Base-by-base conservation (phyloP, 2,797 vertebrate species). In the Brachymystax lenok region DNA sequence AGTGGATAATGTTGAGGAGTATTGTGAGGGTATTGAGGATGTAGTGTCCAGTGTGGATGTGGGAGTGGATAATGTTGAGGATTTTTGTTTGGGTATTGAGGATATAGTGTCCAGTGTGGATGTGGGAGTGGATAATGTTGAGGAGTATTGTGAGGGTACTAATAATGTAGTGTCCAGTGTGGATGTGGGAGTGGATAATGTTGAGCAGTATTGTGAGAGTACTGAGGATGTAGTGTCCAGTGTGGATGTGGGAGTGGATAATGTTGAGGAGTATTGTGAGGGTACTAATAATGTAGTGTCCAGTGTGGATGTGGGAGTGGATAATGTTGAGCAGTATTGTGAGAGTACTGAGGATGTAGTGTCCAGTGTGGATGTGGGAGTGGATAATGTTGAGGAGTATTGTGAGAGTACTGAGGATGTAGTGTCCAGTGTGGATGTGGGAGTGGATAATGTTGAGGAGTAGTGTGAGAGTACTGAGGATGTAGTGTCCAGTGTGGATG, bases 211-310 rank as follows among this genome's bases (percentile, higher is more conserved):
- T 68, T 28, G 28, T 28, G 28, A 35, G 7, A 16, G 30, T 74
- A 74, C 74, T 69, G 80, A 77, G 76, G 33, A 30, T 79, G 82
- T 77, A 74, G 76, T 75, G 77, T 77, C 71, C 71, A 76, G 71
- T n/a, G 30, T 35, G 66, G 21, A 72, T 72, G n/a, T 33, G 12
- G 33, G 28, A 30, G 28, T 35, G 33, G 33, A 35, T 35, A 6
- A 35, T 35, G 51, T 27, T 40, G 76, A 16, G 33, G 28, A 30
- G 3, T 4, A 4, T 0, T 30, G 28, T 30, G 28, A 30, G 28
- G 28, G 28, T 30, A 30, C 4, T 30, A 3, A 30, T 3, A 3
- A 30, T 30, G 28, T 30, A 30, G 28, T 30, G 28, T 30, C 28
- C 28, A 4, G 28, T 30, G 3, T 30, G 28, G 28, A 30, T 30